Conservation (phyloP, 1,140 invertebrate species). For the Thaumatotibia leucotreta region DNA sequence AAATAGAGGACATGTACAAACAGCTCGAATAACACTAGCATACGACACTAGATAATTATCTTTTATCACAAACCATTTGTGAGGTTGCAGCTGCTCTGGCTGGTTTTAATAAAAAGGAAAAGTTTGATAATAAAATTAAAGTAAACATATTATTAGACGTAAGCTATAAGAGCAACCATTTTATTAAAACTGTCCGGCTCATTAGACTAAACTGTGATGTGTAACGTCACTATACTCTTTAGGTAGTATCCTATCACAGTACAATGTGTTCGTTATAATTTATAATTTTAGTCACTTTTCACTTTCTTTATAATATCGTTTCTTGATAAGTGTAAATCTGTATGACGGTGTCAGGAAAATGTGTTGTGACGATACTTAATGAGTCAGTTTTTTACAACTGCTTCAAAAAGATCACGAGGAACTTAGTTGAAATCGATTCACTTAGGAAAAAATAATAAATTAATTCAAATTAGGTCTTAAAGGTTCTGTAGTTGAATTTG, state of each 20-base stretch:
- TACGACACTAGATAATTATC: slow-evolving; percentile 1
- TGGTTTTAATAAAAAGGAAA: neutral
- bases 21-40: slow-evolving; percentile 57
- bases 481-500: neutral
- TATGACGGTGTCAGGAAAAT: neutral
- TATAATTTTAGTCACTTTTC: slow-evolving; percentile 7
- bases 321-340: slow-evolving; percentile 4
- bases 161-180: neutral
- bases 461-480: neutral
- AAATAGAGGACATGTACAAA: slow-evolving; percentile 94
- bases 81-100: slow-evolving; percentile 2
- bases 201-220: slow-evolving; percentile 10
- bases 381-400: neutral
- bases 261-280: slow-evolving; percentile 12
- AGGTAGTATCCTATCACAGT: slow-evolving; percentile 12
- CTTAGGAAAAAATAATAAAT: neutral
- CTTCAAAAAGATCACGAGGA: neutral
- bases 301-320: slow-evolving; percentile 6
- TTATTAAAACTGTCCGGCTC: slow-evolving; percentile 1
- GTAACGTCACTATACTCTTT: slow-evolving; percentile 6
- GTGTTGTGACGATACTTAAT: neutral
- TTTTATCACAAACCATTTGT: slow-evolving; percentile 6
- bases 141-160: neutral
- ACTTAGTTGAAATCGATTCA: neutral
- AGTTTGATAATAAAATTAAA: slow-evolving; percentile 4